phyloP scores from a whole-genome alignment of 2,888 invertebrate genomes.

The Apodemia hepburni region DNA sequence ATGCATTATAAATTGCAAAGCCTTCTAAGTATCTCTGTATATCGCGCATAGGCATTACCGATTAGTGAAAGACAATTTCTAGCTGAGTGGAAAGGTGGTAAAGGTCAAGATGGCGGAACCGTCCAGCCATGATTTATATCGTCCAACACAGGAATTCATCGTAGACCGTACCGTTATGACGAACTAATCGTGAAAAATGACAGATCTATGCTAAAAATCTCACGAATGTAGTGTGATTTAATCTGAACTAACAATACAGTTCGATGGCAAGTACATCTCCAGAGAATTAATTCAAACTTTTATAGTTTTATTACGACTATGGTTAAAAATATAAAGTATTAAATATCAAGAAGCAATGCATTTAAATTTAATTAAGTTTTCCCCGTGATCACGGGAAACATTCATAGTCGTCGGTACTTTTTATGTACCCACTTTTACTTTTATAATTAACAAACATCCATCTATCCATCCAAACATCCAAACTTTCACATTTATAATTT shows the following conservation, averaged over 20 bases:
- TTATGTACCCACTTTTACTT: too few relatives aligned
- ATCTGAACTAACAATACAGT: neutral
- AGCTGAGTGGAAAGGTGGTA: slow-evolving; percentile 24
- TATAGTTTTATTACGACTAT: too few relatives aligned
- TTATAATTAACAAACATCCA: too few relatives aligned
- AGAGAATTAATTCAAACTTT: too few relatives aligned
- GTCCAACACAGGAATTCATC: slow-evolving; percentile 29
- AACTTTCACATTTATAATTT: too few relatives aligned
- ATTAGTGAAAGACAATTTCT: slow-evolving; percentile 63
- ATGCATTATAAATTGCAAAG: slow-evolving; percentile 11
- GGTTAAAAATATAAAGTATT: too few relatives aligned
- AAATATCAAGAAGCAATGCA: too few relatives aligned
- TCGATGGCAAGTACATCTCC: neutral
- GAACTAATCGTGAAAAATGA: slow-evolving; percentile 2
- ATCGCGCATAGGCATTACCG: slow-evolving; percentile 44
- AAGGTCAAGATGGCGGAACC: slow-evolving; percentile 36
- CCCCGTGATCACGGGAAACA: too few relatives aligned
- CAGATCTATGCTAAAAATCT: slow-evolving; percentile 5
- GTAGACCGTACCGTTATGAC: slow-evolving; percentile 31
- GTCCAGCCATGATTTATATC: slow-evolving; percentile 36
- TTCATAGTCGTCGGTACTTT: too few relatives aligned
- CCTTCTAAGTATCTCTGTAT: slow-evolving; percentile 3
- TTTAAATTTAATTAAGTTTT: too few relatives aligned
- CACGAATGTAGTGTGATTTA: neutral
- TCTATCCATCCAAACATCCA: too few relatives aligned